These are phyloP conservation scores for Orthonychiurus folsomi DNA, from an alignment of 2,888 invertebrate genomes.

Conservation along the genomic window DNA sequence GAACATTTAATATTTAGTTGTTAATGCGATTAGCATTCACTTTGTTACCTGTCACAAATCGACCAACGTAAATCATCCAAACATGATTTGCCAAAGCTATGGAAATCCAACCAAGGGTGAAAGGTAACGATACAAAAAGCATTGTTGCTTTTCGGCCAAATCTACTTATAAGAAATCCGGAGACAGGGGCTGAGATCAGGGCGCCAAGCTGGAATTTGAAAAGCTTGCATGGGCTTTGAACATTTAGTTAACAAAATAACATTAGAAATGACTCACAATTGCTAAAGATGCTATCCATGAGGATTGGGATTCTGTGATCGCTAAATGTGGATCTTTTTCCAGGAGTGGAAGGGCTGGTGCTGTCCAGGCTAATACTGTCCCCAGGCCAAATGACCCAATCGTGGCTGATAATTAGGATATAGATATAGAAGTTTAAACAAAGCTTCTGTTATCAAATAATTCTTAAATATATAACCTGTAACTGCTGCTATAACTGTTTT, in stretches of 20 bases:
- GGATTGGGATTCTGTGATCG: not conserved
- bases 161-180: not conserved
- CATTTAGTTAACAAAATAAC: not conserved
- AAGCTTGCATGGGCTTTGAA: not conserved
- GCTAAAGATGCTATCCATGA: slow-evolving; percentile 6
- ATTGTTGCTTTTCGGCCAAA: slow-evolving; percentile 14
- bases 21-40: not conserved
- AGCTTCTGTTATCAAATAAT: too few species aligned
- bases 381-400: not conserved
- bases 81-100: slow-evolving; percentile 7
- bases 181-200: slow-evolving; percentile 5
- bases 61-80: slow-evolving; percentile 9
- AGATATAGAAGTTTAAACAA: too few species aligned
- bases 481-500: too few species aligned
- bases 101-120: slow-evolving; percentile 7
- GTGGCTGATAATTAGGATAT: too few species aligned
- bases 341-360: not conserved
- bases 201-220: slow-evolving; percentile 12
- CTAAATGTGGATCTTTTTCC: not conserved
- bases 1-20: not conserved
- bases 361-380: not conserved
- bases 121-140: slow-evolving; percentile 3
- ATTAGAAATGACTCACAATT: not conserved
- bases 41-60: slow-evolving; percentile 13
- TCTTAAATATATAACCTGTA: too few species aligned